Evolutionary conservation across 2,888 invertebrate species (phyloP).

Genomic region (Phlogophora meticulosa): DNA sequence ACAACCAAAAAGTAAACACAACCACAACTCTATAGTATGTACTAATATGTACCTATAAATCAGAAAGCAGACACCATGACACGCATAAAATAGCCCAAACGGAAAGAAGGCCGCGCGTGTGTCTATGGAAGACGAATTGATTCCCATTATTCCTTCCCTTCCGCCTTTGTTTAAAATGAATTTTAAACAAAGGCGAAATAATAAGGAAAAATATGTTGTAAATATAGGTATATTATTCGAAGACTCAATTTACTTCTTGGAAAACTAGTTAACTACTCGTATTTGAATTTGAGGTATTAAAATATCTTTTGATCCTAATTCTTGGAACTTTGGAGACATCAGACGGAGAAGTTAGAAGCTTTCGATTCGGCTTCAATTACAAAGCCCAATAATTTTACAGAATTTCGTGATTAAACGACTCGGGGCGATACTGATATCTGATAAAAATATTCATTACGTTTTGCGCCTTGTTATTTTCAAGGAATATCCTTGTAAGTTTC

Average conservation of each 20-base stretch:
- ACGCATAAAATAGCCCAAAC: constrained; percentile 11
- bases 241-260: constrained; percentile 26
- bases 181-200: no score
- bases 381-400: constrained; percentile 38
- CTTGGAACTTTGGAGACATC: constrained; percentile 19
- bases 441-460: constrained; percentile 18
- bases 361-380: constrained; percentile 31
- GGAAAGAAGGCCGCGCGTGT: background rate
- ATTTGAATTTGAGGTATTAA: constrained; percentile 17
- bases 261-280: constrained; percentile 31
- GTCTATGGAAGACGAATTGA: background rate
- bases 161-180: no score
- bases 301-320: constrained; percentile 37
- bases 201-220: background rate
- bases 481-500: constrained; percentile 3
- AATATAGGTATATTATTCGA: constrained; percentile 1
- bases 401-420: constrained; percentile 32
- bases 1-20: constrained; percentile 50
- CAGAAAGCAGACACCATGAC: constrained; percentile 3
- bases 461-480: constrained; percentile 19
- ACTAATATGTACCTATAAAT: constrained; percentile 17
- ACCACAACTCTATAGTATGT: constrained; percentile 9
- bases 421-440: constrained; percentile 23
- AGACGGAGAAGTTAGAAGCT: constrained; percentile 27
- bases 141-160: constrained; percentile 15